Conservation (phyloP, 2,113 vertebrate species). For the Mesocricetus auratus region DNA sequence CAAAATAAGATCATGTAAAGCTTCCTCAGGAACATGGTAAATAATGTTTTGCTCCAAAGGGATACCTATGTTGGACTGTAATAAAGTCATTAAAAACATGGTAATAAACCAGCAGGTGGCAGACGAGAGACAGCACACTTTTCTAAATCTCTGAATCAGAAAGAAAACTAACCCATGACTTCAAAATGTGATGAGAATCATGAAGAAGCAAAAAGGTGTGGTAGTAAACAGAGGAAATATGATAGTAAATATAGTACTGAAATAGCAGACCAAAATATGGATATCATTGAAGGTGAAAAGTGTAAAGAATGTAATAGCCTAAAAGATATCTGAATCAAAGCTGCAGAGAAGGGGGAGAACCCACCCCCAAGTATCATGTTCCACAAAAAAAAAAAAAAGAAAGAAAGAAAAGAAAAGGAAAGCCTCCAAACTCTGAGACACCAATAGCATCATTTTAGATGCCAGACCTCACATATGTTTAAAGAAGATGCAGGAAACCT, state of each 20-base stretch:
- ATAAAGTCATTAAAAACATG: conserved; percentile 31
- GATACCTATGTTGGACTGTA: background rate
- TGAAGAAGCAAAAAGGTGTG: background rate
- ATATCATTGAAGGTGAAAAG: background rate
- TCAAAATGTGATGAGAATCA: background rate
- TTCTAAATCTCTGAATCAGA: no score
- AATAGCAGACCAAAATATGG: background rate
- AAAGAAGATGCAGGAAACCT: background rate
- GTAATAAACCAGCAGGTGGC: background rate
- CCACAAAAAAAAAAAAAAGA: background rate
- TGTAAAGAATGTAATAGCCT: background rate
- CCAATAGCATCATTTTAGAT: background rate
- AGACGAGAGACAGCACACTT: background rate
- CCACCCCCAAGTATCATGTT: background rate
- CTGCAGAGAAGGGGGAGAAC: background rate
- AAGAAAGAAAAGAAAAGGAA: background rate
- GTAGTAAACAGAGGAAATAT: no score
- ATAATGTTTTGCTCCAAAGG: background rate
- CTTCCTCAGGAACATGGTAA: background rate
- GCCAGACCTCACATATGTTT: background rate
- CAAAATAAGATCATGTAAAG: background rate
- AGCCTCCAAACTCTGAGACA: background rate
- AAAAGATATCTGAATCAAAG: background rate
- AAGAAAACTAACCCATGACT: background rate
- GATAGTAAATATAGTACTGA: background rate